Evolutionary conservation across 2,797 vertebrate species (phyloP), one percentile per base, ranked within the genome.

Genomic region (Thalassophryne amazonica): DNA sequence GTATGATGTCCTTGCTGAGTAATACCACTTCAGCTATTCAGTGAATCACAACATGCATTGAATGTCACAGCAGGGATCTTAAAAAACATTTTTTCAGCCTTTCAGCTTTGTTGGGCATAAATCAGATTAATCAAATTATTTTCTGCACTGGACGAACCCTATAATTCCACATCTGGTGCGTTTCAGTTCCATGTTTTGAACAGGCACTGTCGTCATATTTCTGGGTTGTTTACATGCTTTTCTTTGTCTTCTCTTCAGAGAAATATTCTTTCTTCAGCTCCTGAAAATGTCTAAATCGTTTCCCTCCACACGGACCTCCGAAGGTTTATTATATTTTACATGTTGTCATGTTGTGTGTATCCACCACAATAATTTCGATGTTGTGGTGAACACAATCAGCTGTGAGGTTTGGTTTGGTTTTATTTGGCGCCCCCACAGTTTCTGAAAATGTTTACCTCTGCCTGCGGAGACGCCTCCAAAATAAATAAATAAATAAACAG

Each of bases 191-290:
- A n/a, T n/a, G n/a, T n/a, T n/a, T n/a, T n/a, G n/a, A n/a, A n/a
- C n/a, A n/a, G n/a, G n/a, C n/a, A n/a, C n/a, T n/a, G n/a, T n/a
- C n/a, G n/a, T n/a, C n/a, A n/a, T n/a, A n/a, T n/a, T n/a, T n/a
- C n/a, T n/a, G n/a, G n/a, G n/a, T n/a, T n/a, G n/a, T 50, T 50
- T 30, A 53, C 52, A 56, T 28, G 19, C 27, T 28, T 35, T 22
- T 35, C 67, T 67, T 78, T 79, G 64, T 79, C 72, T 69, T 12
- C 31, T 24, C 42, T 37, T 13, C 25, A 28, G 7, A 52, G n/a
- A 15, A 23, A 11, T 38, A 43, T 30, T 17, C 5, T 32, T 7
- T n/a, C n/a, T n/a, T n/a, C n/a, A n/a, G n/a, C 6, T 5, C 3
- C 5, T 17, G 10, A 42, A 11, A 31, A n/a, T 11, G 11, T 28